A percentile compares a stretch with the other conserved stretches of the same genome.
These are phyloP conservation scores for Apis florea DNA, from an alignment of 1,140 invertebrate species.

Conservation along the genomic window DNA sequence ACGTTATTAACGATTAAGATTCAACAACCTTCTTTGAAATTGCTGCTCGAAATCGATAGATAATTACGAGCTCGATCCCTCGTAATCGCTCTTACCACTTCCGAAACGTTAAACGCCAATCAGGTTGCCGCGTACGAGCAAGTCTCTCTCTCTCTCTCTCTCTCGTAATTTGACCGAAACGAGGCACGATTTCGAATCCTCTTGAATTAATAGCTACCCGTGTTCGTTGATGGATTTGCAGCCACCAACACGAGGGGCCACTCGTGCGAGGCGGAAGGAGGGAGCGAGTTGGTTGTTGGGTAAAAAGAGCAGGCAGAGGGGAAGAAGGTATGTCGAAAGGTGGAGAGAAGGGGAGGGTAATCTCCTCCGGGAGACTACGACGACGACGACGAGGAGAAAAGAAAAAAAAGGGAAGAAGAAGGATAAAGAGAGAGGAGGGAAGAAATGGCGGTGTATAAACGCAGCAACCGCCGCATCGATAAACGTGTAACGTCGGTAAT, in stretches of 20 bases:
- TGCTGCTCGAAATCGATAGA: neutral
- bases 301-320: constrained; percentile 7
- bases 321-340: constrained; percentile 27
- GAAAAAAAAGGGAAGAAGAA: no score
- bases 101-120: neutral
- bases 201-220: constrained; percentile 31
- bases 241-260: neutral
- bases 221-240: constrained; percentile 28
- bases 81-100: neutral
- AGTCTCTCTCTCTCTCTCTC: no score
- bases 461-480: constrained; percentile 70
- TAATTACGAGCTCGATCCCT: neutral
- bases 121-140: neutral
- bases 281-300: neutral
- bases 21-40: neutral
- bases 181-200: constrained; percentile 18
- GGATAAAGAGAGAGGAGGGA: neutral
- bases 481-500: constrained; percentile 76
- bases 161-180: constrained; percentile 16
- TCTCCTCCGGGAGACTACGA: constrained; percentile 17
- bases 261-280: neutral
- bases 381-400: neutral
- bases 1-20: neutral
- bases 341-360: constrained; percentile 13
- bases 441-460: constrained; percentile 57